Conservation (phyloP, 2,113 vertebrate genomes). For the Rhinopomastus cyanomelas region DNA sequence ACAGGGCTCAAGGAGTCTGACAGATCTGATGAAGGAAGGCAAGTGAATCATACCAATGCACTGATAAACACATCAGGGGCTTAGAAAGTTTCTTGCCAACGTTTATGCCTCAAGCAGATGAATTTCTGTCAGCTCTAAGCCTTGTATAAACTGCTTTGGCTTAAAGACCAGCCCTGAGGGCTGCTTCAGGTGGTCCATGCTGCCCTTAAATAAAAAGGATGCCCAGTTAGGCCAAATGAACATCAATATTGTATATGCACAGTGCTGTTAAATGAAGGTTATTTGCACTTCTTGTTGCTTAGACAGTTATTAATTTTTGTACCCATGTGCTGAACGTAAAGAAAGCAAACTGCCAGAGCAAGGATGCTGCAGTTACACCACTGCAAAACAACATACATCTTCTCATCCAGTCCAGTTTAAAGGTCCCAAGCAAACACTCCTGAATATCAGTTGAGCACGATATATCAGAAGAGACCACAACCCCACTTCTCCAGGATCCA, state of each 20-base stretch:
- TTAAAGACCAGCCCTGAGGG: background rate
- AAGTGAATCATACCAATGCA: background rate
- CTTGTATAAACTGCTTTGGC: background rate
- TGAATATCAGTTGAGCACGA: background rate
- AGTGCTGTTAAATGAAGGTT: background rate
- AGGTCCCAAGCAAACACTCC: background rate
- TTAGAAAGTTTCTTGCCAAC: background rate
- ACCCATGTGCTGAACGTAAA: background rate
- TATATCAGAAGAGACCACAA: background rate
- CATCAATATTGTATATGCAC: background rate
- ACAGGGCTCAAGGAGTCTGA: slow-evolving; percentile 75
- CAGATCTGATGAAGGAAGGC: slow-evolving; percentile 64
- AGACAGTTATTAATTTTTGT: background rate
- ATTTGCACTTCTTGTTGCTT: background rate
- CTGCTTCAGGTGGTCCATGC: background rate
- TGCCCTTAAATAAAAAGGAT: background rate
- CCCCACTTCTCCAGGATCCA: background rate
- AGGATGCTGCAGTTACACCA: background rate
- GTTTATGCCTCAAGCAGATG: background rate
- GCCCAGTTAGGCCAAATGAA: background rate
- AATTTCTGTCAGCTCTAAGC: background rate
- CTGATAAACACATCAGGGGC: background rate
- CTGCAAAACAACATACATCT: background rate
- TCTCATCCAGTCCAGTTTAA: background rate
- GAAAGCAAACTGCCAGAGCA: background rate